Evolutionary conservation across 2,888 invertebrate species (phyloP), one percentile per base, ranked within the genome.

Genomic region (Oscheius myriophilus): DNA sequence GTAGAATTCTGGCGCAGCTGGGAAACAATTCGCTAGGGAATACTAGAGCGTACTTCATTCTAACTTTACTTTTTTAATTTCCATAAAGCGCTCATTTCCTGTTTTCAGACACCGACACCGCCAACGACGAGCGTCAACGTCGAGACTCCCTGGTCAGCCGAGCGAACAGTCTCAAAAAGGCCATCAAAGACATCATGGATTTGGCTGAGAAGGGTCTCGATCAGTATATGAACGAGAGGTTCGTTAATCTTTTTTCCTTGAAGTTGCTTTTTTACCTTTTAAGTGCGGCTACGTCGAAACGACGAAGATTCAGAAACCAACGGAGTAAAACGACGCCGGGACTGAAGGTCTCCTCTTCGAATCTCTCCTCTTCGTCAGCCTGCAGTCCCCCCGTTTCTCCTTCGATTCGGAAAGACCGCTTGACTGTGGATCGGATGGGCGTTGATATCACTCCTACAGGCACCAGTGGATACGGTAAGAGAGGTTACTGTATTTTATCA

Each of bases 101-200:
- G 4, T 33, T 33, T 33, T 33, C 18, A 49, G 39, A 2, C 49
- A 16, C 23, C 51, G 65, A 65, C 4, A 25, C 7, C 7, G 23
- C 49, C 14, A 65, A 39, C 26, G 72, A 82, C 82, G 76, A 83
- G 46, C 87, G 87, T 71, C 82, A 86, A 57, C 87, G 89, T 55
- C 78, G 88, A 76, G 90, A 90, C 72, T 88, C 89, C 46, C 84
- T 90, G 58, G 89, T 90, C 88, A 89, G 88, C 53, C 88, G 93
- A 63, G 93, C 93, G 21, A 93, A 93, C 86, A 93, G 93, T 87
- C 89, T 93, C 74, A 93, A 93, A 87, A 91, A 92, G 83, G 93
- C 93, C 25, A 91, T 93, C 70, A 90, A 92, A 72, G 92, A 91
- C 87, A 90, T 93, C 49, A 91, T 93, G 58, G 92, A 93, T 84